phyloP scores from a whole-genome alignment of 2,113 vertebrate species.

The Lophius piscatorius region DNA sequence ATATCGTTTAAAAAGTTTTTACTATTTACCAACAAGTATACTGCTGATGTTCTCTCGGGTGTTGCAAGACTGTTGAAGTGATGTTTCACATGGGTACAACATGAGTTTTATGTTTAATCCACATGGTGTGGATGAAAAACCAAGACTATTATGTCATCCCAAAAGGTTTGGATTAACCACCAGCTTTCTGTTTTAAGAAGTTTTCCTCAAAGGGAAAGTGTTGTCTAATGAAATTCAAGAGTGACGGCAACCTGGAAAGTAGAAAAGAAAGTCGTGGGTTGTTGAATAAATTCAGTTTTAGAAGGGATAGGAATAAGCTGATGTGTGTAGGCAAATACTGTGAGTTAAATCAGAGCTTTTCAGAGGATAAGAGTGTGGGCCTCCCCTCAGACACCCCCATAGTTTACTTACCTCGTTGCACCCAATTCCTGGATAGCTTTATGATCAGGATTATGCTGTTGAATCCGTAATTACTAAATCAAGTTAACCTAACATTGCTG shows the following conservation, averaged over 20 bases:
- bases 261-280: too few species aligned
- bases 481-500: too few species aligned
- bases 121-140: slow-evolving; percentile 2
- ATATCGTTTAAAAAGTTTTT: too few species aligned
- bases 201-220: slow-evolving; percentile 8
- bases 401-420: too few species aligned
- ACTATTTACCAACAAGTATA: slow-evolving; percentile 10
- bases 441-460: too few species aligned
- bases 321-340: slow-evolving; percentile 50
- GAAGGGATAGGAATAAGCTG: slow-evolving; percentile 3
- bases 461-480: too few species aligned
- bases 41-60: slow-evolving; percentile 2
- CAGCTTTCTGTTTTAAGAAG: slow-evolving; percentile 4
- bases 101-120: background rate
- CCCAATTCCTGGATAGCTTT: too few species aligned
- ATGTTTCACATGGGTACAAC: slow-evolving; percentile 30
- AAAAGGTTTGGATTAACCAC: slow-evolving; percentile 3
- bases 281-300: slow-evolving; percentile 18
- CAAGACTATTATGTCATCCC: background rate
- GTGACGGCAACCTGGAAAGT: too few species aligned
- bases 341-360: slow-evolving; percentile 38
- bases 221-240: too few species aligned
- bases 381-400: too few species aligned
- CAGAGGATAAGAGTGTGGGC: too few species aligned
- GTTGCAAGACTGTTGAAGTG: slow-evolving; percentile 25